These are phyloP conservation scores for Bolinopsis microptera DNA, from an alignment of 37 sponge, comb jelly and placozoan genomes.

Conservation along the genomic window DNA sequence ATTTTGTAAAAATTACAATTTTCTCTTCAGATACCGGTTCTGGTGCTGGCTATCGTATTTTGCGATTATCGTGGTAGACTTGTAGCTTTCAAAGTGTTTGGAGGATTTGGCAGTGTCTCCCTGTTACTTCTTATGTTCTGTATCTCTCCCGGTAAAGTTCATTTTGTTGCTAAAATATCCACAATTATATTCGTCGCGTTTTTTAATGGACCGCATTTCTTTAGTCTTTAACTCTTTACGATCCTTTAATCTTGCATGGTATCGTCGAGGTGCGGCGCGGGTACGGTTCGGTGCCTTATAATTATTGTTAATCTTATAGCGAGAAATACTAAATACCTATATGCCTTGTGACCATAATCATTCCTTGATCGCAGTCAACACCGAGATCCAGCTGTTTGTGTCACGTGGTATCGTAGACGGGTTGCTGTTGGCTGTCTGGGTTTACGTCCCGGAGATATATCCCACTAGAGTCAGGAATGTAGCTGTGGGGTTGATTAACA, in stretches of 20 bases:
- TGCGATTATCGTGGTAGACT: background rate
- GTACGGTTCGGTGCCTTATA: no score
- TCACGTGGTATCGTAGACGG: background rate
- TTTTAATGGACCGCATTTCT: no score
- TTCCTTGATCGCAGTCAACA: no score
- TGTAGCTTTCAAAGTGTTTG: background rate
- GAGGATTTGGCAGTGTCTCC: background rate
- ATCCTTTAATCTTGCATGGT: no score
- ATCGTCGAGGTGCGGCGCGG: no score
- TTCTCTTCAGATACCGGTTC: background rate
- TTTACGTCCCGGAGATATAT: background rate
- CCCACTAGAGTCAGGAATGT: constrained; percentile 16
- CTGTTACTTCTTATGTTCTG: background rate
- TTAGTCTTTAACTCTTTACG: no score
- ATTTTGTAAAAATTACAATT: no score
- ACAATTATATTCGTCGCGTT: no score
- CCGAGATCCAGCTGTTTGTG: background rate
- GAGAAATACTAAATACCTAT: no score
- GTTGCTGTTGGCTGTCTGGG: background rate
- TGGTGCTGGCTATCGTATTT: background rate
- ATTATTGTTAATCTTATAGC: no score
- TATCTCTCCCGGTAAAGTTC: background rate
- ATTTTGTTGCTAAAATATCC: background rate
- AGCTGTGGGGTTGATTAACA: constrained; percentile 17
- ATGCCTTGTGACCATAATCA: no score